phyloP scores from a whole-genome alignment of 64 coral and sea anemone genomes.

The Pachyseris speciosa region DNA sequence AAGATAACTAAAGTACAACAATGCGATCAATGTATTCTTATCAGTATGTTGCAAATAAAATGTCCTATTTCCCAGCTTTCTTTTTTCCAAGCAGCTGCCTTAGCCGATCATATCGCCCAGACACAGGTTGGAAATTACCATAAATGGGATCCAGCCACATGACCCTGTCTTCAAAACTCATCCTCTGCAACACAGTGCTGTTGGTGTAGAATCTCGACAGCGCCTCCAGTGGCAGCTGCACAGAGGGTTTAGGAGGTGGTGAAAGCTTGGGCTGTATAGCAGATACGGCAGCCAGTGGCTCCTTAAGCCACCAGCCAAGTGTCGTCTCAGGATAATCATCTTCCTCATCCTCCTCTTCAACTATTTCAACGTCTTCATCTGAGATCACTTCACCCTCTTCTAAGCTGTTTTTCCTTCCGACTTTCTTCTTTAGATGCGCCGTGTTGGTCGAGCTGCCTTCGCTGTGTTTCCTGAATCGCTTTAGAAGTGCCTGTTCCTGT shows the following conservation, averaged over 20 bases:
- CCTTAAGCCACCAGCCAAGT: slow-evolving; percentile 81
- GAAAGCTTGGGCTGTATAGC: slow-evolving; percentile 52
- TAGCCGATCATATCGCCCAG: slow-evolving; percentile 87
- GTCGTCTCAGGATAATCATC: slow-evolving; percentile 27
- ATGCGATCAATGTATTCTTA: no score
- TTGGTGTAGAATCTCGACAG: slow-evolving; percentile 92
- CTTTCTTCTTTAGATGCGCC: not conserved
- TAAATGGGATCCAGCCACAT: slow-evolving; percentile 96
- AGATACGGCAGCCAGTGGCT: slow-evolving; percentile 52
- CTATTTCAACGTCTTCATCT: slow-evolving; percentile 60
- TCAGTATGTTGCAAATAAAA: not conserved
- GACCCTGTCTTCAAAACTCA: slow-evolving; percentile 92
- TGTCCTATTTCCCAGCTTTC: not conserved
- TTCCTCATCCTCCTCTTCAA: slow-evolving; percentile 34
- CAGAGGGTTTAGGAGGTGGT: slow-evolving; percentile 75
- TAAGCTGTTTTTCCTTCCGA: slow-evolving; percentile 7
- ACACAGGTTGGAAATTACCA: slow-evolving; percentile 82
- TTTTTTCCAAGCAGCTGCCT: slow-evolving; percentile 78
- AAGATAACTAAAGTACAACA: no score
- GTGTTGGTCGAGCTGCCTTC: not conserved
- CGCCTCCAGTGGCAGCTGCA: slow-evolving; percentile 82
- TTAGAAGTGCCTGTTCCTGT: slow-evolving; percentile 70
- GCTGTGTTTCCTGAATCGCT: slow-evolving; percentile 46
- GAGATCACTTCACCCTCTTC: slow-evolving; percentile 85
- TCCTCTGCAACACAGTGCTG: slow-evolving; percentile 84